Conservation (phyloP, 2,888 invertebrate species). For the Drosophila longiperda region DNA sequence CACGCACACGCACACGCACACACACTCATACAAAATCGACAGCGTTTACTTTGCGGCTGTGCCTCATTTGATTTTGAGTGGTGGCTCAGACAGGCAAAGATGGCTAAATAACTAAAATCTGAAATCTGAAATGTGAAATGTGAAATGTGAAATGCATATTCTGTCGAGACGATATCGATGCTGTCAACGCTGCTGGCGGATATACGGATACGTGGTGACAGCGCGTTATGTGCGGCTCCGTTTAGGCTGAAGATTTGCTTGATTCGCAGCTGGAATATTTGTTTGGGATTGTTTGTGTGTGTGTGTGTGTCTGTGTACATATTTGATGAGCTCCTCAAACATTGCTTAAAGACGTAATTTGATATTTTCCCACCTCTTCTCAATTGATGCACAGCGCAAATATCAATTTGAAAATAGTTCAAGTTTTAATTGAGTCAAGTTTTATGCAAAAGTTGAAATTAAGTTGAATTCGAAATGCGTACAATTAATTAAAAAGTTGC, state of each 20-base stretch:
- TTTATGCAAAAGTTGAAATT: background rate
- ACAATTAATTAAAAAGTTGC: background rate
- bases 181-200: background rate
- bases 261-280: constrained; percentile 2
- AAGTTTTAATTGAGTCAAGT: background rate
- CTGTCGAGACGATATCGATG: background rate
- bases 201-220: background rate
- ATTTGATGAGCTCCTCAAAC: background rate
- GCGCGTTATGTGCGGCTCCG: constrained; percentile 2
- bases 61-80: constrained; percentile 56
- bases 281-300: background rate
- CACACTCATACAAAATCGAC: constrained; percentile 10
- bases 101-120: background rate
- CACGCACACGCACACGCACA: no score
- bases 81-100: constrained; percentile 9
- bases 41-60: constrained; percentile 53
- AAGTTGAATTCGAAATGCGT: background rate
- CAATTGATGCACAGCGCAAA: background rate
- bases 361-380: background rate
- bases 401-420: background rate
- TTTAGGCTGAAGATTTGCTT: background rate
- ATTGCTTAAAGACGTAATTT: background rate
- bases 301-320: background rate
- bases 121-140: no score
- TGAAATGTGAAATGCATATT: constrained; percentile 62